Percentiles rank a stretch among this genome's conserved stretches.
Evolutionary conservation across 2,888 invertebrate genomes (phyloP).

Genomic region (Pterobdella sp.): DNA sequence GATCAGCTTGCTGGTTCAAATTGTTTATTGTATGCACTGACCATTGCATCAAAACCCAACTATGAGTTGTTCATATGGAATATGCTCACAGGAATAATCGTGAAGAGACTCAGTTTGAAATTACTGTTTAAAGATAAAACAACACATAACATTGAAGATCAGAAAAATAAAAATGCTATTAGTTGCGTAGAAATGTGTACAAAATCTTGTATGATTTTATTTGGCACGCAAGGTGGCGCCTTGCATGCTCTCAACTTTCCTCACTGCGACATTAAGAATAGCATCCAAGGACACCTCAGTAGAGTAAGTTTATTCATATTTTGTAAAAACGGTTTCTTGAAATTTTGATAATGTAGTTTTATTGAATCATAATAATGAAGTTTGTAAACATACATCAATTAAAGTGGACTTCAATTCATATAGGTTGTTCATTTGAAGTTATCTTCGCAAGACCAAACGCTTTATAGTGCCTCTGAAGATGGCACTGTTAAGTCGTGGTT

Average conservation of each 20-base stretch:
- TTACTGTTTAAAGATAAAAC: not conserved
- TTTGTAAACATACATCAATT: not conserved
- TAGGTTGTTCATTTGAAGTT: not conserved
- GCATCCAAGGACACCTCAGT: not conserved
- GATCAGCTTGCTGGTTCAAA: too few species aligned
- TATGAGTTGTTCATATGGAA: not conserved
- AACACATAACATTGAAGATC: not conserved
- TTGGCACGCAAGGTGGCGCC: not conserved
- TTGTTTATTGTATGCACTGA: too few species aligned
- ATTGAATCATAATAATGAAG: not conserved
- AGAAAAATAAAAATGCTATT: not conserved
- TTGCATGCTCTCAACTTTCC: not conserved
- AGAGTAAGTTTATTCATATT: not conserved
- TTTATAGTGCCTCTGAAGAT: constrained; percentile 2
- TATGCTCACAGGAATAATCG: not conserved
- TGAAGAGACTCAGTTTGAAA: not conserved
- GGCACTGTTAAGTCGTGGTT: not conserved
- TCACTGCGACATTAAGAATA: not conserved
- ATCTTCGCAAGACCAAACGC: not conserved
- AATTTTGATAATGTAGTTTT: not conserved
- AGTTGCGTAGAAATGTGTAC: not conserved
- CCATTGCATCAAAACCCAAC: not conserved
- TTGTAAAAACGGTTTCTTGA: not conserved
- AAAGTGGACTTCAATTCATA: not conserved
- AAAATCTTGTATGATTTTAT: not conserved